Percentiles rank a stretch among this genome's conserved stretches.
phyloP scores from a whole-genome alignment of 2,888 invertebrate genomes.

The Acrobasis consociella region DNA sequence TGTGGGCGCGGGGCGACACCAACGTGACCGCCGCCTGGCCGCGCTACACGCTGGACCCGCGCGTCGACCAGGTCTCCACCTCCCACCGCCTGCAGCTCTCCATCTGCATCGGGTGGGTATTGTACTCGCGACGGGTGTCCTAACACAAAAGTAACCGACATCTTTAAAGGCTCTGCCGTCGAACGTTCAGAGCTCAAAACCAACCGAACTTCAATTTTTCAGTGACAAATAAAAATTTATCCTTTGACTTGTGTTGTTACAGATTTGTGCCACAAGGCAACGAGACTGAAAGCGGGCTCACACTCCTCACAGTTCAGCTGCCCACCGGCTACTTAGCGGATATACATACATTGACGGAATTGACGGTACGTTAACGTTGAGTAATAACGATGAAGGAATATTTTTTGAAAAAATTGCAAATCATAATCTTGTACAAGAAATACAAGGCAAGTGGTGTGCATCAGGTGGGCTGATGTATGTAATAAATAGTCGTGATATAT shows the following conservation, averaged over 20 bases:
- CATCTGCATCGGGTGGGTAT: slow-evolving; percentile 87
- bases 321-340: slow-evolving; percentile 96
- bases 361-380: slow-evolving; percentile 62
- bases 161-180: too few species aligned
- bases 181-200: too few species aligned
- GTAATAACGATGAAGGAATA: too few species aligned
- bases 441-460: too few species aligned
- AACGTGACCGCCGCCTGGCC: slow-evolving; percentile 95
- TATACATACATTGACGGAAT: slow-evolving; percentile 86
- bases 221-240: background rate
- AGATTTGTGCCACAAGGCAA: slow-evolving; percentile 86
- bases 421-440: too few species aligned
- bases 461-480: too few species aligned
- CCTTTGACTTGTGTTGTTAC: slow-evolving; percentile 29
- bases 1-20: slow-evolving; percentile 91
- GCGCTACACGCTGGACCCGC: slow-evolving; percentile 92
- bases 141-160: too few species aligned
- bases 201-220: too few species aligned
- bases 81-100: slow-evolving; percentile 90
- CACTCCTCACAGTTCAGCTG: slow-evolving; percentile 93
- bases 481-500: too few species aligned
- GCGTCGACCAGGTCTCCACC: slow-evolving; percentile 91
- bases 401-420: too few species aligned
- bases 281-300: slow-evolving; percentile 92
- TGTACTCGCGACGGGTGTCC: too few species aligned